Evolutionary conservation across 92 coral and sea anemone genomes (phyloP).

Genomic region (Bergia puertoricense): DNA sequence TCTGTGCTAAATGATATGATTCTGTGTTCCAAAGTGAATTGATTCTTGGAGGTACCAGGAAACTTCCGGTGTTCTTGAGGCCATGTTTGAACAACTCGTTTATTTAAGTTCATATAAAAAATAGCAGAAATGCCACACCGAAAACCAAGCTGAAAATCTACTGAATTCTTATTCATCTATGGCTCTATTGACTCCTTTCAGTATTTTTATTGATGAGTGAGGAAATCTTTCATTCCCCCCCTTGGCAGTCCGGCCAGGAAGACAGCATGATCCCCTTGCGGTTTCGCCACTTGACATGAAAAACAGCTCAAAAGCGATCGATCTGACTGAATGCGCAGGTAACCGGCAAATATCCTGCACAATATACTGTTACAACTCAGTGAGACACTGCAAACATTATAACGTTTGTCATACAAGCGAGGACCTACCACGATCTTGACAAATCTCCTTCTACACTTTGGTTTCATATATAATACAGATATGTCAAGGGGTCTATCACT

Average conservation of each 20-base stretch:
- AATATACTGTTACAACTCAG: constrained; percentile 33
- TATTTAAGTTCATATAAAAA: too few relatives aligned
- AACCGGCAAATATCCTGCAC: not conserved
- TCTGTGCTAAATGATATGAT: too few relatives aligned
- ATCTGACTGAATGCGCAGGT: not conserved
- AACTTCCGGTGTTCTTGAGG: not conserved
- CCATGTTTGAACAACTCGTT: not conserved
- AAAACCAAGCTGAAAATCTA: not conserved
- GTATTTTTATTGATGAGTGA: constrained; percentile 2
- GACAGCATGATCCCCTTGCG: constrained; percentile 22
- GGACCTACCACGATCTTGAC: constrained; percentile 9
- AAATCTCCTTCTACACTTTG: not conserved
- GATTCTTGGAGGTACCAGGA: not conserved
- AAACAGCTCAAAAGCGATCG: not conserved
- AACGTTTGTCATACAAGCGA: constrained; percentile 12
- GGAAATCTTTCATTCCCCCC: not conserved
- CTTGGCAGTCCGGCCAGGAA: not conserved
- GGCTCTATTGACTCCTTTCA: not conserved
- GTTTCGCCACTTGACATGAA: constrained; percentile 2
- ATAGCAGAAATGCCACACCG: not conserved
- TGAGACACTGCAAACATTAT: constrained; percentile 4
- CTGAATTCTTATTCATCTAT: not conserved
- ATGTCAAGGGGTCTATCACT: constrained; percentile 11
- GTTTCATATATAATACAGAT: not conserved
- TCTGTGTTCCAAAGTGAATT: not conserved